Percentiles rank a stretch among this genome's conserved stretches.
Conservation (phyloP, 1,140 invertebrate species). For the Bombus waltoni region DNA sequence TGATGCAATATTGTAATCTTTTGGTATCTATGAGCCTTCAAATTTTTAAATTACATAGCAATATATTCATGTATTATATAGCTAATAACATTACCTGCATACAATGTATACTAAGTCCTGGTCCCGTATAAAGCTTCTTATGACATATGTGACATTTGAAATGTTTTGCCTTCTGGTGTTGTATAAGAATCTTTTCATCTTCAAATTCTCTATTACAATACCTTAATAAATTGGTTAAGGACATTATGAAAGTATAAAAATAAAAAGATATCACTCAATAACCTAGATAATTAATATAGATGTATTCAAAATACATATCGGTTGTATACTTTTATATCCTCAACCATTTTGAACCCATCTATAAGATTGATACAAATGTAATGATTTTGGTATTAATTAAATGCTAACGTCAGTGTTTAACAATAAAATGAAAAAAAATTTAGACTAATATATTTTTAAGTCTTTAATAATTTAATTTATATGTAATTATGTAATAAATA, state of each 20-base stretch:
- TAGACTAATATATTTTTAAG: neutral
- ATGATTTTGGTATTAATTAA: neutral
- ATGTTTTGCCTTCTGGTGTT: slow-evolving; percentile 99
- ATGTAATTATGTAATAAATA: neutral
- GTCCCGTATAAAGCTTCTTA: slow-evolving; percentile 99
- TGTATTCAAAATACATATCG: neutral
- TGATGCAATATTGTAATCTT: slow-evolving; percentile 14
- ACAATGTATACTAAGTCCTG: slow-evolving; percentile 99
- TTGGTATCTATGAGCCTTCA: neutral
- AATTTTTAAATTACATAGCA: neutral
- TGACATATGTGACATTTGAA: slow-evolving; percentile 99
- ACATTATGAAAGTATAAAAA: slow-evolving; percentile 53
- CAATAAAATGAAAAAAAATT: neutral
- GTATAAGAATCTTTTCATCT: slow-evolving; percentile 99
- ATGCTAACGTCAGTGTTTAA: neutral
- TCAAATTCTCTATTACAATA: slow-evolving; percentile 99
- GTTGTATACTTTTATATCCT: neutral
- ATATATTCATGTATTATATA: neutral
- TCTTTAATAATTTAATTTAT: neutral
- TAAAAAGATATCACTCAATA: neutral
- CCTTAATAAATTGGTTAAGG: slow-evolving; percentile 86
- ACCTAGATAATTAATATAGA: neutral
- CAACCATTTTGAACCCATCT: neutral
- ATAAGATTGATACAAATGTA: neutral
- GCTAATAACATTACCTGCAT: slow-evolving; percentile 92